Evolutionary conservation across 2,113 vertebrate species (phyloP).

Genomic region (Bujurquina vittata): DNA sequence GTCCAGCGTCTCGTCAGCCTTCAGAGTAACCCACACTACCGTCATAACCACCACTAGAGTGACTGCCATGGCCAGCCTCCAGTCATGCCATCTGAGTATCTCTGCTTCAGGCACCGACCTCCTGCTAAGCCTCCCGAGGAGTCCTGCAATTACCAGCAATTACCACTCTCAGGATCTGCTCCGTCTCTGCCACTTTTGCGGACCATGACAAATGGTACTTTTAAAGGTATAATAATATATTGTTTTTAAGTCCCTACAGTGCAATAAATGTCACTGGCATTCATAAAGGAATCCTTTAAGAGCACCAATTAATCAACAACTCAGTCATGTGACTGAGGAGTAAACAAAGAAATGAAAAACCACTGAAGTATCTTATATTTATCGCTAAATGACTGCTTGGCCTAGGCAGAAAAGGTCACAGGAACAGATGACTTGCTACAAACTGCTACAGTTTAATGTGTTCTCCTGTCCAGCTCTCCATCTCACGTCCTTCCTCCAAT

Average conservation of each 20-base stretch:
- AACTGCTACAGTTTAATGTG: not conserved
- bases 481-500: slow-evolving; percentile 22
- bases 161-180: too few relatives aligned
- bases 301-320: not conserved
- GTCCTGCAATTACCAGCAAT: too few relatives aligned
- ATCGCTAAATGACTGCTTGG: not conserved
- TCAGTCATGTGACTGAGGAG: not conserved
- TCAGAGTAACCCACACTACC: too few relatives aligned
- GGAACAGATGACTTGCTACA: not conserved
- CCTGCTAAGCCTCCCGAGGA: too few relatives aligned
- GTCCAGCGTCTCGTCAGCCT: too few relatives aligned
- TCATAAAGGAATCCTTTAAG: not conserved
- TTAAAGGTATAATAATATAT: not conserved
- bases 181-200: too few relatives aligned
- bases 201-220: not conserved
- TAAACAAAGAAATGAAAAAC: not conserved
- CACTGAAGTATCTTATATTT: not conserved
- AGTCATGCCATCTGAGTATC: too few relatives aligned
- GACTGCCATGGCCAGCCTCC: too few relatives aligned
- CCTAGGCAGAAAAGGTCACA: not conserved
- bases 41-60: too few relatives aligned
- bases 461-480: not conserved
- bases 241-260: not conserved
- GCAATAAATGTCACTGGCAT: not conserved
- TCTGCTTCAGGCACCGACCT: too few relatives aligned